Evolutionary conservation across 2,888 invertebrate species (phyloP).

Genomic region (Lucinisca nassula): DNA sequence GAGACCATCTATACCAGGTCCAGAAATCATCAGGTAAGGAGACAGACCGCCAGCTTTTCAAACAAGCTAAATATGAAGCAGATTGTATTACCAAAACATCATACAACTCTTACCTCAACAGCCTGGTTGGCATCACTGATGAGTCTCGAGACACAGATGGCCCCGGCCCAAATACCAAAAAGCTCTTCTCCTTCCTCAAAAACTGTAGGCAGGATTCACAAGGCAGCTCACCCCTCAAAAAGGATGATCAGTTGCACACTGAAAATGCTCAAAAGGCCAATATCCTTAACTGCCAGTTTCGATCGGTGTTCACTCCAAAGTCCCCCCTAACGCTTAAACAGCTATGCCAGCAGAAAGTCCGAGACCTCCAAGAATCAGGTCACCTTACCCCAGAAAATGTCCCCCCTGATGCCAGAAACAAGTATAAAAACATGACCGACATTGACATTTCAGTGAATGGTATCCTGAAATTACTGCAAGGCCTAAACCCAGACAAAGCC

Average conservation of each 20-base stretch:
- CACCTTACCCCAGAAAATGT: background rate
- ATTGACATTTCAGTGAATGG: no score
- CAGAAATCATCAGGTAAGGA: background rate
- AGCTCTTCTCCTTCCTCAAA: constrained; percentile 5
- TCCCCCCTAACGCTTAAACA: background rate
- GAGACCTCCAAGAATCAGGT: background rate
- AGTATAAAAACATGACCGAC: no score
- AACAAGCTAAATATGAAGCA: background rate
- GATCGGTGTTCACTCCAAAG: background rate
- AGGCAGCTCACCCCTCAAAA: background rate
- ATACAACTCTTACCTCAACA: background rate
- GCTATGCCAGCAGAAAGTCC: background rate
- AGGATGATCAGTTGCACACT: background rate
- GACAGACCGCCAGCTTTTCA: background rate
- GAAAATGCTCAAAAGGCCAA: background rate
- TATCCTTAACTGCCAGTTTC: background rate
- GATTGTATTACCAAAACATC: constrained; percentile 1
- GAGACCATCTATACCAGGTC: background rate
- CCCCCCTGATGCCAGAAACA: no score
- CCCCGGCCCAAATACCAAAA: constrained; percentile 1
- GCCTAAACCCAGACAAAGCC: no score
- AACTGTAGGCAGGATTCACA: background rate
- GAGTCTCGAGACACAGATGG: background rate
- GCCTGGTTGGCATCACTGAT: background rate
- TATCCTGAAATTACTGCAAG: no score